Conservation (phyloP, 2,113 vertebrate genomes). For the Anguilla rostrata region DNA sequence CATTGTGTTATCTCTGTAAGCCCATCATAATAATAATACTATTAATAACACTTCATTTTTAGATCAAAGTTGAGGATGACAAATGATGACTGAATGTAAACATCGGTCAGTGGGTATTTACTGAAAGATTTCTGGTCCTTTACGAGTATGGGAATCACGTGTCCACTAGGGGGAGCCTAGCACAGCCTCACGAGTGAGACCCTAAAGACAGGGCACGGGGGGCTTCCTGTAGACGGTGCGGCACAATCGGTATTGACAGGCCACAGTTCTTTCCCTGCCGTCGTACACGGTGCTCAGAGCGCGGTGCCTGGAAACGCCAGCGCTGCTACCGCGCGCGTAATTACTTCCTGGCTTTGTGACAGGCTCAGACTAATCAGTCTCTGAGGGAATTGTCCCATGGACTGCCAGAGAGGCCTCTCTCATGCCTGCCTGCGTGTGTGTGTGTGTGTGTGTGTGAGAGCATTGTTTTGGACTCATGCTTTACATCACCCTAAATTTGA, state of each 20-base stretch:
- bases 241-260: background rate
- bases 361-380: constrained; percentile 89
- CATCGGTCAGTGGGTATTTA: too few relatives aligned
- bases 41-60: too few relatives aligned
- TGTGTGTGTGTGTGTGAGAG: background rate
- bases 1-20: too few relatives aligned
- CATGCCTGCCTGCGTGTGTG: background rate
- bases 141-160: background rate
- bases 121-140: background rate
- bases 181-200: background rate
- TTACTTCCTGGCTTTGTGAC: constrained; percentile 85
- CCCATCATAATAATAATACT: too few relatives aligned
- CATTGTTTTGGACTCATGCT: too few relatives aligned
- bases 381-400: constrained; percentile 82
- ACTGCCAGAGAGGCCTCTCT: constrained; percentile 30
- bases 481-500: too few relatives aligned
- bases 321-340: constrained; percentile 80
- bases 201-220: background rate
- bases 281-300: constrained; percentile 29
- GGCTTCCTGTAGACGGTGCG: too few relatives aligned
- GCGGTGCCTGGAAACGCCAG: constrained; percentile 62
- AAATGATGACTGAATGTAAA: too few relatives aligned
- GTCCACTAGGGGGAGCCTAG: constrained; percentile 17
- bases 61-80: too few relatives aligned
- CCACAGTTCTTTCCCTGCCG: background rate